These are phyloP conservation scores for Mormoops blainvillei DNA, from an alignment of 2,113 vertebrate genomes.

Conservation along the genomic window DNA sequence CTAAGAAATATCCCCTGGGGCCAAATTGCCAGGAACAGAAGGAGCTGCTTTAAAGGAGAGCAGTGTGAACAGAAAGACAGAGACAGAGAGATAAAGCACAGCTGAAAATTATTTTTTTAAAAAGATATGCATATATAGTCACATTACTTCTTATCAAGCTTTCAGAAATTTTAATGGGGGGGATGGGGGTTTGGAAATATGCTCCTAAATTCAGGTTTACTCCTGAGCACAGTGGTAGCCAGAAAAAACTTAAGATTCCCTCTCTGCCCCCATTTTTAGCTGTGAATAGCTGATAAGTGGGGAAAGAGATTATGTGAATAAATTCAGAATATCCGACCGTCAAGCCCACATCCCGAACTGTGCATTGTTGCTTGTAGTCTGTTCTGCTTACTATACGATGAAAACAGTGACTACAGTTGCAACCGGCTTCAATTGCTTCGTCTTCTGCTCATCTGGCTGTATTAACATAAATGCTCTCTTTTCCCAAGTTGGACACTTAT, in stretches of 20 bases:
- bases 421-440: background rate
- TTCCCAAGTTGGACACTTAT: slow-evolving; percentile 49
- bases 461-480: slow-evolving; percentile 22
- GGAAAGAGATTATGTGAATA: slow-evolving; percentile 56
- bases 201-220: slow-evolving; percentile 30
- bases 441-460: background rate
- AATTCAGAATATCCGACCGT: slow-evolving; percentile 57
- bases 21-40: background rate
- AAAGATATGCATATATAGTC: background rate
- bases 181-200: background rate
- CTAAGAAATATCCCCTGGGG: slow-evolving; percentile 21
- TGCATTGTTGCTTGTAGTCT: background rate
- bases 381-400: background rate
- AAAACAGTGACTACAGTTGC: slow-evolving; percentile 39
- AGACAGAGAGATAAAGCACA: background rate
- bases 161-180: slow-evolving; percentile 9
- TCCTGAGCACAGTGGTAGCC: slow-evolving; percentile 25
- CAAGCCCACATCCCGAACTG: slow-evolving; percentile 12
- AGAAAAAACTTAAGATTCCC: slow-evolving; percentile 27
- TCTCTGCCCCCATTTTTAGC: slow-evolving; percentile 31
- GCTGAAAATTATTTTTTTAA: background rate
- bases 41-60: background rate
- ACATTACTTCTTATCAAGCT: background rate
- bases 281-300: slow-evolving; percentile 52
- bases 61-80: background rate